A percentile compares a stretch with the other conserved stretches of the same genome.
These are phyloP conservation scores for Anomalospiza imberbis DNA, from an alignment of 2,797 vertebrate genomes.

Conservation along the genomic window DNA sequence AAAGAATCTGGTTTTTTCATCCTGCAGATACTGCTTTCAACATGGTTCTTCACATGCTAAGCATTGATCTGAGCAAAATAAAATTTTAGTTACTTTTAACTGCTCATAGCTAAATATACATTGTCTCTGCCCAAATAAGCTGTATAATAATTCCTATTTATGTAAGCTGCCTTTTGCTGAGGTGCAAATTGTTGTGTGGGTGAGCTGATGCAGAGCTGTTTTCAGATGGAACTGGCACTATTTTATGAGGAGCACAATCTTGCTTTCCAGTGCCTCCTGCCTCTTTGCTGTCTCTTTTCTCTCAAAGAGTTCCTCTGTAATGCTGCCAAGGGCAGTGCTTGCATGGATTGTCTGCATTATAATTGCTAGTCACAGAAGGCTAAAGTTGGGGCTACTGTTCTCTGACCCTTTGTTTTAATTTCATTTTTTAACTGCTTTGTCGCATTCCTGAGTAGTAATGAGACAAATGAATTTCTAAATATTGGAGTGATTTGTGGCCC, in stretches of 20 bases:
- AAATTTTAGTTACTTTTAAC: neutral
- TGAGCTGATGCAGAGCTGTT: neutral
- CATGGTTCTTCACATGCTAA: neutral
- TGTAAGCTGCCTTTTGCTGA: neutral
- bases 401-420: constrained; percentile 36
- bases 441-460: neutral
- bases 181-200: neutral
- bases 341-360: neutral
- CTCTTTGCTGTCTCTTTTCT: neutral
- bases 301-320: neutral
- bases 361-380: neutral
- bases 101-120: neutral
- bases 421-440: neutral
- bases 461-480: neutral
- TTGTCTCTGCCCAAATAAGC: neutral
- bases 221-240: neutral
- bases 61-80: neutral
- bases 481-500: neutral
- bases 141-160: neutral
- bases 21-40: neutral
- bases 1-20: neutral
- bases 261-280: neutral
- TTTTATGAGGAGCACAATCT: neutral
- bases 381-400: neutral
- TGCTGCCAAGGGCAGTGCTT: neutral